These are phyloP conservation scores for Cantharis rufa DNA, from an alignment of 2,888 invertebrate genomes.

Conservation along the genomic window DNA sequence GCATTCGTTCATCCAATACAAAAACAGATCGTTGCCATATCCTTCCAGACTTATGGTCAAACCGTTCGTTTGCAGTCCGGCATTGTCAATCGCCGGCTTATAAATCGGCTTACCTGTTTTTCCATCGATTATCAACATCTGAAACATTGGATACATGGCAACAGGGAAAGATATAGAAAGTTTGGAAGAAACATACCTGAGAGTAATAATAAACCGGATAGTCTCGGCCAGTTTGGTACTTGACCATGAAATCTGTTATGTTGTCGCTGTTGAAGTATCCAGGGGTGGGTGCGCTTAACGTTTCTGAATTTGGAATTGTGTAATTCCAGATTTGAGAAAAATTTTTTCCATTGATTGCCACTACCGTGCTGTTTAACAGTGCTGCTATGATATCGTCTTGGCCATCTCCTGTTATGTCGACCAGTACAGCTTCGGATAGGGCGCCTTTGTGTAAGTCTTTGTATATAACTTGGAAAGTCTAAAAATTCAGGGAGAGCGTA, in stretches of 20 bases:
- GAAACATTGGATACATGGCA: not conserved
- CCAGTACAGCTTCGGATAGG: conserved; percentile 67
- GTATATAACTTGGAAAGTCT: conserved; percentile 62
- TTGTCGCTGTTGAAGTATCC: conserved; percentile 79
- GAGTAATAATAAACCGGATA: conserved; percentile 77
- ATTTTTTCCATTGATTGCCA: conserved; percentile 72
- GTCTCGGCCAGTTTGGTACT: conserved; percentile 68
- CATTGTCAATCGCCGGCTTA: conserved; percentile 62
- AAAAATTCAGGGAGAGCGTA: too few species aligned
- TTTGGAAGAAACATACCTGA: conserved; percentile 55
- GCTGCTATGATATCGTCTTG: conserved; percentile 74
- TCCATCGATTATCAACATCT: conserved; percentile 66
- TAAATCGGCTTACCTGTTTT: conserved; percentile 64
- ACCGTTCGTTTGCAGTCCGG: conserved; percentile 65
- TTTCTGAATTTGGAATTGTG: conserved; percentile 67
- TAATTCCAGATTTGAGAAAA: conserved; percentile 75
- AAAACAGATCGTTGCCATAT: conserved; percentile 74
- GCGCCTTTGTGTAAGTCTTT: conserved; percentile 68
- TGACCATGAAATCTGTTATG: conserved; percentile 77
- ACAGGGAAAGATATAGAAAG: not conserved
- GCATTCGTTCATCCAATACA: conserved; percentile 78
- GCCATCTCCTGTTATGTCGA: conserved; percentile 73
- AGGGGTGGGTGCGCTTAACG: conserved; percentile 76
- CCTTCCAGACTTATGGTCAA: conserved; percentile 63
- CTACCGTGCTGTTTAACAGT: conserved; percentile 71